Evolutionary conservation across 2,797 vertebrate species (phyloP), one percentile per base, ranked within the genome.

Genomic region (Ctenopoma multispine): DNA sequence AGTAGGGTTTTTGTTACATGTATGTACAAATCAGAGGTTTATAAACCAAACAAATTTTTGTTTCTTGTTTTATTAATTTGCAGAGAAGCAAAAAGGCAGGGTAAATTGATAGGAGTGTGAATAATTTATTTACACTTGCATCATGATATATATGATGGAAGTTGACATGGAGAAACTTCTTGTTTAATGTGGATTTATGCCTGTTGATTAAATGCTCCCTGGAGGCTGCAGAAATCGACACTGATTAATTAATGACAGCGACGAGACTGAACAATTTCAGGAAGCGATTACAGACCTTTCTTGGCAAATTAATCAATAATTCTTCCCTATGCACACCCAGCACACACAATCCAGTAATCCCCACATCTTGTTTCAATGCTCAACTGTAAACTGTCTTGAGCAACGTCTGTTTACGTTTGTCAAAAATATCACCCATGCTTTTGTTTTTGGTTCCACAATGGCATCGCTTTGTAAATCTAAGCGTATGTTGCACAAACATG

Each of bases 401-500:
- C 73, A 70, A 77, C 63, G 82, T 86, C 85, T 94, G 93, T 94
- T 94, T 94, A 93, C 85, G 75, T 88, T 89, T 88, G 82, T 94
- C 86, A 89, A 76, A 89, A 91, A 90, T 92, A 86, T 92, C 90
- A 84, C 86, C 86, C 88, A 56, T 77, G 84, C 84, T 77, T 90
- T 92, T 90, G 83, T 90, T 87, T 90, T 88, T 56, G 76, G 86
- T 87, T 91, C 85, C 59, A 80, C 74, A 78, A 89, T 79, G 83
- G 81, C 89, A 89, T 83, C 47, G 72, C 90, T 92, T 87, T 92
- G 85, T 91, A 91, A 92, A 93, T 89, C 88, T 90, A 86, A 89
- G 88, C 87, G 85, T 78, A 90, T 62, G 82, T 92, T 92, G 88
- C 85, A 90, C 92, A 95, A 94, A 94, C 92, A 94, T 92, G 86